Conservation (phyloP, 2,113 vertebrate genomes). For the Arvicanthis niloticus region DNA sequence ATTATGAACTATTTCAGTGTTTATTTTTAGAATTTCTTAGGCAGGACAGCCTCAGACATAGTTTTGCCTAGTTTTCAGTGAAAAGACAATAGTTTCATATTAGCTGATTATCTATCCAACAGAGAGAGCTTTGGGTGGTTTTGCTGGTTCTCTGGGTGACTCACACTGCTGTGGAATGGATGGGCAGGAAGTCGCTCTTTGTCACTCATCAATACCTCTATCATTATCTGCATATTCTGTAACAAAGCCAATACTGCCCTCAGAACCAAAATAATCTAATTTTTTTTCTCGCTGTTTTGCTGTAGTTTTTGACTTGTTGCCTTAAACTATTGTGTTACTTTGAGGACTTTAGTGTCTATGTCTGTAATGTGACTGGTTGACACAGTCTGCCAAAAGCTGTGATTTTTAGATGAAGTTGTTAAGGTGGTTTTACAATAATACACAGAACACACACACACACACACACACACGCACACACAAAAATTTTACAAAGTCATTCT, state of each 20-base stretch:
- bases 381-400: background rate
- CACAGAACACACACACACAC: background rate
- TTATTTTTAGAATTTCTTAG: background rate
- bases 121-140: background rate
- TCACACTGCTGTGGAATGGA: background rate
- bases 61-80: background rate
- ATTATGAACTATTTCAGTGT: background rate
- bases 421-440: constrained; percentile 7
- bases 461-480: background rate
- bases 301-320: background rate
- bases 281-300: constrained; percentile 11
- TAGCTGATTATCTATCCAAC: background rate
- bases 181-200: background rate
- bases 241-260: background rate
- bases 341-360: background rate
- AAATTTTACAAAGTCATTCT: background rate
- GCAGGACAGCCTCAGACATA: background rate
- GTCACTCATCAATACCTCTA: background rate
- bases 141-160: background rate
- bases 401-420: background rate
- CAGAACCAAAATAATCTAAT: background rate
- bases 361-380: background rate
- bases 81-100: background rate
- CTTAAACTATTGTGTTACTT: background rate
- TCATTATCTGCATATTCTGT: background rate